Evolutionary conservation across 2,888 invertebrate species (phyloP).

Genomic region (Perdita meconis): DNA sequence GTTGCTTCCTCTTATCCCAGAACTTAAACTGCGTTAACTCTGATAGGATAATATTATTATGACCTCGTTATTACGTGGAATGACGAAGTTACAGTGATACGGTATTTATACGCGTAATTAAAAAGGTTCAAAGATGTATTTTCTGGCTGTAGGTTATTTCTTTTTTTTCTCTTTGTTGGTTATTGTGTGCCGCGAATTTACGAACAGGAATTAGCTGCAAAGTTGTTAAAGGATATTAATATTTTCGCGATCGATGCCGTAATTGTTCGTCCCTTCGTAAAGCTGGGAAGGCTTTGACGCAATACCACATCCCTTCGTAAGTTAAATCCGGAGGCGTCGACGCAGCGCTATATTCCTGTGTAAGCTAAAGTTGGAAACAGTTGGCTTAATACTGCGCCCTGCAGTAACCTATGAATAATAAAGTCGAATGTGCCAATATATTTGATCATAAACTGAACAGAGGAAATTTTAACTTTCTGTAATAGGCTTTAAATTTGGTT

Average conservation of each 20-base stretch:
- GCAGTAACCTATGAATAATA: neutral
- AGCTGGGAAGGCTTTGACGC: slow-evolving; percentile 1
- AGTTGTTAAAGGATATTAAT: neutral
- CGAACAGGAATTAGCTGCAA: neutral
- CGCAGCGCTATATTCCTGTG: neutral
- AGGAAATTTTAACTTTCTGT: neutral
- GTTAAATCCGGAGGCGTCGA: neutral
- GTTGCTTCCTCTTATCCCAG: too few relatives aligned
- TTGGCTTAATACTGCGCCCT: neutral
- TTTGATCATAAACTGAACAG: neutral
- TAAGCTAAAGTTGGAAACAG: neutral
- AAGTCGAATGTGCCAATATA: neutral
- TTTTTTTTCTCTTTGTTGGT: too few relatives aligned
- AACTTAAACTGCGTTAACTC: too few relatives aligned
- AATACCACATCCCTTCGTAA: slow-evolving; percentile 3
- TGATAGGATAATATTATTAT: too few relatives aligned
- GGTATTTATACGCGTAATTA: too few relatives aligned
- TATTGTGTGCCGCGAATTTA: too few relatives aligned
- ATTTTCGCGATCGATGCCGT: neutral
- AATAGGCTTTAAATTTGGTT: too few relatives aligned
- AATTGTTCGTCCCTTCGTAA: slow-evolving; percentile 26
- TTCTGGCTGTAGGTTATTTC: too few relatives aligned
- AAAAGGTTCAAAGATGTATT: too few relatives aligned
- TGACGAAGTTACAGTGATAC: too few relatives aligned
- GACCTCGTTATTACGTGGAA: too few relatives aligned